Base-by-base conservation (phyloP, 2,113 vertebrate species). In the Calidris pugnax region DNA sequence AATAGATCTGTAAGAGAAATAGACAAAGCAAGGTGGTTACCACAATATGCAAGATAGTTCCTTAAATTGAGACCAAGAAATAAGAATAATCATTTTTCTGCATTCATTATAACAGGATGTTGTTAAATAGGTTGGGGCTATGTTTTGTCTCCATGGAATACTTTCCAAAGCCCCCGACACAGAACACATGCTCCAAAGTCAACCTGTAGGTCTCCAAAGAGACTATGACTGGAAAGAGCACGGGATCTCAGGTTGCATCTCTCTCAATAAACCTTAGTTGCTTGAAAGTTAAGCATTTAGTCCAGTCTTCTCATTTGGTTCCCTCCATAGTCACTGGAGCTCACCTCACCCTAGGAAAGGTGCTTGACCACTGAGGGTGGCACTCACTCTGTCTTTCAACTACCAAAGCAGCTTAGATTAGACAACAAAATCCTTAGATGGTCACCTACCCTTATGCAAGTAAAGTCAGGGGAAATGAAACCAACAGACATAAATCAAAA, bases 1-100 rank as follows among this genome's bases (percentile, higher is more conserved):
- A 99, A 95, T 98, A 98, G 94, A 98, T 97, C 98, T 98, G 97
- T 62, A 98, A 96, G 66, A 93, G 22, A 93, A 96, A 97, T 8
- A 91, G 55, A 35, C 22, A 88, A 95, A 96, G n/a, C 59, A 84
- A 71, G 26, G 37, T 41, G 12, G 48, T 97, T 96, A 96, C 66
- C 14, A 67, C 10, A 84, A 89, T 88, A 59, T 32, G 5, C 28
- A 93, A 80, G 11, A 2, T 27, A 30, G 33, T 74, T 73, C 50
- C 48, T 87, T 66, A 51, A 9, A 32, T 17, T 93, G 33, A 91
- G 15, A 57, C 2, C 24, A 63, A 22, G 35, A 50, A 71, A 57
- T 66, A 50, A 67, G 21, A 56, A 85, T 26, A 56, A 45, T 37
- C 4, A n/a, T 57, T 74, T 56, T 72, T 4, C 28, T 83, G 15